Conservation (phyloP, 2,797 vertebrate genomes). For the Thalassophryne amazonica region DNA sequence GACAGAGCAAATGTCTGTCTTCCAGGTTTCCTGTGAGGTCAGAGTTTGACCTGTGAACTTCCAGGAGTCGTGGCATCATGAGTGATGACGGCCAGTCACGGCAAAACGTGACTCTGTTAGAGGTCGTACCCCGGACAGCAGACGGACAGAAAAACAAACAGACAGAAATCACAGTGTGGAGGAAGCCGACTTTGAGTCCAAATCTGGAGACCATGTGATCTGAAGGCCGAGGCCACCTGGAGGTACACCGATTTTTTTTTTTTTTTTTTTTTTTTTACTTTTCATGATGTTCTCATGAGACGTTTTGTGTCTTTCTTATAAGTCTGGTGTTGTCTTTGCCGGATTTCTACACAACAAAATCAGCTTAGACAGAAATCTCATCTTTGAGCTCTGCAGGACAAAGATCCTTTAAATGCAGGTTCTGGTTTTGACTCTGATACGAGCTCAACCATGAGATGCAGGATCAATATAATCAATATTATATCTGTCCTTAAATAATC, state of each 20-base stretch:
- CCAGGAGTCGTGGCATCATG: slow-evolving; percentile 46
- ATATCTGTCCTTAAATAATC: too few relatives aligned
- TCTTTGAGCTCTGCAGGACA: too few relatives aligned
- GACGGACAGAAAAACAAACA: slow-evolving; percentile 12
- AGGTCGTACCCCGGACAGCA: slow-evolving; percentile 39
- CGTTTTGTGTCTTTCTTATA: too few relatives aligned
- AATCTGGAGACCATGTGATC: neutral
- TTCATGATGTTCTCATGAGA: neutral
- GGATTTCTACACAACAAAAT: too few relatives aligned
- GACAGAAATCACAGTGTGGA: neutral
- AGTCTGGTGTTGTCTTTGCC: too few relatives aligned
- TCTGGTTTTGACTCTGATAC: too few relatives aligned
- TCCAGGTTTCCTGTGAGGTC: slow-evolving; percentile 56
- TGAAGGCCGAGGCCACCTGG: neutral
- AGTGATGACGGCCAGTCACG: slow-evolving; percentile 38
- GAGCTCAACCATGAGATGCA: too few relatives aligned
- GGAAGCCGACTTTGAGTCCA: neutral
- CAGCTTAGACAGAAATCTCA: too few relatives aligned
- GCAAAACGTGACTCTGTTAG: slow-evolving; percentile 7
- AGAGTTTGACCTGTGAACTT: slow-evolving; percentile 54
- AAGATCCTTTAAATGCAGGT: too few relatives aligned
- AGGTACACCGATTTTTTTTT: neutral
- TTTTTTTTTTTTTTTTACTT: neutral
- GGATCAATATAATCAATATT: too few relatives aligned
- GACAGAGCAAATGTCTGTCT: slow-evolving; percentile 21